phyloP scores from a whole-genome alignment of 2,888 invertebrate genomes.

The Leucophenga montana region DNA sequence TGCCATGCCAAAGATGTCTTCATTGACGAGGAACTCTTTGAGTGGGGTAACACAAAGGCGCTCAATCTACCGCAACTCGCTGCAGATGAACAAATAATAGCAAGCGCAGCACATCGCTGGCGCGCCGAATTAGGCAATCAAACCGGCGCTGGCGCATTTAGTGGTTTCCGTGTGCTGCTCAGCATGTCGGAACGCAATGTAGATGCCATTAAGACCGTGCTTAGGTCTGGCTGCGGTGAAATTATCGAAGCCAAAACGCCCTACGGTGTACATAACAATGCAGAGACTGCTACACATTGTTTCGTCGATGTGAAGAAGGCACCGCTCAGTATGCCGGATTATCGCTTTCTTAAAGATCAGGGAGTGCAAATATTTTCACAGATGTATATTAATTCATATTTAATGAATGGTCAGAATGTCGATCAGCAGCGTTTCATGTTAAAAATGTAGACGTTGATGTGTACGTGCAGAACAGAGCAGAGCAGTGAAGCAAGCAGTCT shows the following conservation, averaged over 20 bases:
- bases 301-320: conserved; percentile 68
- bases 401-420: conserved; percentile 68
- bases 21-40: conserved; percentile 81
- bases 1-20: conserved; percentile 74
- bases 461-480: too few species aligned
- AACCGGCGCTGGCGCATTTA: conserved; percentile 73
- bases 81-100: conserved; percentile 74
- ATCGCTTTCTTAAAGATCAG: conserved; percentile 54
- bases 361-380: conserved; percentile 66
- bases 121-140: conserved; percentile 73
- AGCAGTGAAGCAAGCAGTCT: background rate
- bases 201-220: conserved; percentile 79
- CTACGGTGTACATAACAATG: conserved; percentile 48
- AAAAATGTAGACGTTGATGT: conserved; percentile 35
- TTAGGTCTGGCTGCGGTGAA: conserved; percentile 84
- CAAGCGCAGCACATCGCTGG: conserved; percentile 81
- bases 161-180: conserved; percentile 75
- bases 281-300: conserved; percentile 67
- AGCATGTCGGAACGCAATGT: conserved; percentile 76
- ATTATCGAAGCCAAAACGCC: conserved; percentile 75
- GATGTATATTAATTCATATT: conserved; percentile 69
- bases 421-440: conserved; percentile 62
- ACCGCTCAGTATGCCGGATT: conserved; percentile 59
- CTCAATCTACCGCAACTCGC: conserved; percentile 73
- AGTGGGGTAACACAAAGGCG: conserved; percentile 87